Evolutionary conservation across 2,113 vertebrate genomes (phyloP), one percentile per base, ranked within the genome.

Genomic region (Nesospiza acunhae): DNA sequence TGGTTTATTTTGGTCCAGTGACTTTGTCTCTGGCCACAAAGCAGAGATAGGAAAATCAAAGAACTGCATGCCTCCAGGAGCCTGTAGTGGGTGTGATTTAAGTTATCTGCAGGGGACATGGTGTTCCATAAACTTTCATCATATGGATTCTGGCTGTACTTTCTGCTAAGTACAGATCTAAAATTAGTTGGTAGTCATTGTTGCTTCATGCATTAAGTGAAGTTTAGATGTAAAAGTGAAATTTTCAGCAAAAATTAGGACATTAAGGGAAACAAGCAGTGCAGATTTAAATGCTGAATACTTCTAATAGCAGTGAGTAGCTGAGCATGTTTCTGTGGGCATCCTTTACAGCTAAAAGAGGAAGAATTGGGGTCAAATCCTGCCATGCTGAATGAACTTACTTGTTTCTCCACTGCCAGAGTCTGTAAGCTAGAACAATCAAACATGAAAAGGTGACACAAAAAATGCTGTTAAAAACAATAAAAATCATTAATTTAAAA

Each of bases 1-100:
- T 64, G 76, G 83, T 96, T 98, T 98, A 97, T 98, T 98, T 98
- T 97, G 88, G 96, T 96, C 84, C 74, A 69, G 42, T 96, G 97
- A 96, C 90, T 96, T 96, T 91, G 69, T 96, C 95, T 94, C 46
- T 92, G 89, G 81, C 89, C 30, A 3, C 88, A 95, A 83, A 96
- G 86, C 70, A 91, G 94, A 91, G 94, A 91, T 76, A 79, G 37
- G 92, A 97, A 97, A 91, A 73, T 90, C 94, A 94, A 93, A 97
- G 94, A 87, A 42, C 52, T 94, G 69, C 27, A 23, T 97, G 90
- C 80, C 35, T 97, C 55, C 70, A 84, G 81, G 93, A 97, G 82
- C 82, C 33, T 95, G 73, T 94, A 95, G 94, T 94, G 94, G 91
- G 93, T 97, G 94, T 86, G 97, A 97, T 97, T 95, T 98, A 97